Evolutionary conservation across 2,888 invertebrate genomes (phyloP).

Genomic region (Pristionchus mayeri): DNA sequence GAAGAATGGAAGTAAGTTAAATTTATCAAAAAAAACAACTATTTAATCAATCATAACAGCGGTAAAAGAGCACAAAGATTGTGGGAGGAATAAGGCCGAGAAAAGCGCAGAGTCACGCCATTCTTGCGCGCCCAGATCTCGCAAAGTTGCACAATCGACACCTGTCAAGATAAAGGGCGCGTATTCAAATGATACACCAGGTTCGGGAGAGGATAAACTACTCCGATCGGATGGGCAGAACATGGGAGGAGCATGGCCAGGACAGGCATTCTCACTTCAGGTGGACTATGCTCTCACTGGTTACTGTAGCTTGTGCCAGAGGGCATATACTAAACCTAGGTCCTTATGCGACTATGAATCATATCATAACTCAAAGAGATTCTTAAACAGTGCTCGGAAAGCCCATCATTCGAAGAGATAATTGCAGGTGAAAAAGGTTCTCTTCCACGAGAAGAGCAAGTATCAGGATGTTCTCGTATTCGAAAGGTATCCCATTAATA

Average conservation of each 20-base stretch:
- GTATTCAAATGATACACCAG: slow-evolving; percentile 48
- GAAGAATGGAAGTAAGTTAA: slow-evolving; percentile 57
- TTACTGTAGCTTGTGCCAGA: background rate
- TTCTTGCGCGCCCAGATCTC: background rate
- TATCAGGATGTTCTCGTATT: slow-evolving; percentile 90
- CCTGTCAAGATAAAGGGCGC: slow-evolving; percentile 21
- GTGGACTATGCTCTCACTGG: slow-evolving; percentile 71
- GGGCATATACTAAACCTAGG: background rate
- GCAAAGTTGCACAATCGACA: slow-evolving; percentile 46
- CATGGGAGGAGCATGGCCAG: slow-evolving; percentile 85
- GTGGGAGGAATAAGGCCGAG: background rate
- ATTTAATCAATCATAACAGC: background rate
- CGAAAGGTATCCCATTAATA: slow-evolving; percentile 81
- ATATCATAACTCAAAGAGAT: background rate
- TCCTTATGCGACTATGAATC: background rate
- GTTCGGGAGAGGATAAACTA: slow-evolving; percentile 57
- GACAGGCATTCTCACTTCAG: slow-evolving; percentile 89
- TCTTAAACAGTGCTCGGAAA: too few relatives aligned
- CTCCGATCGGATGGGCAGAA: slow-evolving; percentile 71
- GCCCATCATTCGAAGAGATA: background rate
- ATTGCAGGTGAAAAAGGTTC: slow-evolving; percentile 82
- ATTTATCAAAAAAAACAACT: background rate
- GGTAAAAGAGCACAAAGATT: too few relatives aligned
- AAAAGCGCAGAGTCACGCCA: slow-evolving; percentile 19
- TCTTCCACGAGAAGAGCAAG: slow-evolving; percentile 86